Evolutionary conservation across 1,140 invertebrate species (phyloP).

Genomic region (Zaprionus capensis): DNA sequence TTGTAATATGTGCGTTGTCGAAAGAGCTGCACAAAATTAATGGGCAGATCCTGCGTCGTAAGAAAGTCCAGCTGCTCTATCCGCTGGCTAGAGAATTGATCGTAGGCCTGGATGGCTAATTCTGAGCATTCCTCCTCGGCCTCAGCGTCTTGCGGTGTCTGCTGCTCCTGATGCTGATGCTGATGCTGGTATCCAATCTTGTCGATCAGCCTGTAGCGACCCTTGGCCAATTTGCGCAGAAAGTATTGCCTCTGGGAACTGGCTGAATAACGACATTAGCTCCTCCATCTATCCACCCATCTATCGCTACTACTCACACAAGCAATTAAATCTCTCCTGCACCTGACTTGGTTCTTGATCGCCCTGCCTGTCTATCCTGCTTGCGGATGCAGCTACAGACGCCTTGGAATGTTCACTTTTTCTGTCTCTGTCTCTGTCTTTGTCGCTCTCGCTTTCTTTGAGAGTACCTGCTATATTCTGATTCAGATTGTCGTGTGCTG

Average conservation of each 20-base stretch:
- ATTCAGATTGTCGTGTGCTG: background rate
- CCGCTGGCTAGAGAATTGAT: background rate
- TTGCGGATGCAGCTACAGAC: background rate
- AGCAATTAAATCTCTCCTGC: background rate
- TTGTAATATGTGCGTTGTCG: conserved; percentile 34
- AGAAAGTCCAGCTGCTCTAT: background rate
- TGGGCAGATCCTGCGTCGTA: background rate
- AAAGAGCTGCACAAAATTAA: conserved; percentile 42
- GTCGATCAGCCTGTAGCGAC: background rate
- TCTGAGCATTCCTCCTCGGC: background rate
- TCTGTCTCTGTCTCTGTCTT: background rate
- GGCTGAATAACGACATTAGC: conserved; percentile 3
- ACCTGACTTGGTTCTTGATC: background rate
- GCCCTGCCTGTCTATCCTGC: too few species aligned
- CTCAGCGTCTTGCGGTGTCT: background rate
- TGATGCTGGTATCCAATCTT: background rate
- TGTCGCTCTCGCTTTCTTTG: background rate
- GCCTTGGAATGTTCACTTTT: background rate
- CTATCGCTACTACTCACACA: background rate
- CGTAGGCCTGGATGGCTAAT: background rate
- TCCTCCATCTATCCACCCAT: background rate
- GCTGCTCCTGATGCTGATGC: background rate
- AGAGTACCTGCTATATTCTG: background rate
- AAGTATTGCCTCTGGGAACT: background rate
- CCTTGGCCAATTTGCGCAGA: background rate